Conservation (phyloP, 2,888 invertebrate genomes). For the Pachydiplax longipennis region DNA sequence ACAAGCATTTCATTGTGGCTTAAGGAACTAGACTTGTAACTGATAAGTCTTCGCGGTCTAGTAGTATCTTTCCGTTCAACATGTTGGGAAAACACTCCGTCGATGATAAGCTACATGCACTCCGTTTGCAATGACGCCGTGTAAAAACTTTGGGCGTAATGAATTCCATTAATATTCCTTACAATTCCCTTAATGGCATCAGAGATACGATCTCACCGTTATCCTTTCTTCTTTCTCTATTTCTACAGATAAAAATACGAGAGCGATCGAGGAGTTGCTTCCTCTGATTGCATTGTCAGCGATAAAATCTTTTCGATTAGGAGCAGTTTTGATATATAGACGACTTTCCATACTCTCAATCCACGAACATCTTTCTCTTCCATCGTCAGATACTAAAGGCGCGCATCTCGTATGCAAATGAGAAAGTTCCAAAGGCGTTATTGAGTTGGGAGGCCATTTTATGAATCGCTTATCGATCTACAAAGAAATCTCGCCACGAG, state of each 20-base stretch:
- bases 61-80: too few relatives aligned
- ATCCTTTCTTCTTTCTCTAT: not conserved
- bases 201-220: not conserved
- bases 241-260: not conserved
- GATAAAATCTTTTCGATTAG: slow-evolving; percentile 37
- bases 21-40: too few relatives aligned
- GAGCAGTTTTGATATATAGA: slow-evolving; percentile 12
- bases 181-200: not conserved
- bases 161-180: not conserved
- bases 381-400: not conserved
- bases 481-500: not conserved
- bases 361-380: not conserved
- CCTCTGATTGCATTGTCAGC: slow-evolving; percentile 31
- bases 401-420: slow-evolving; percentile 18
- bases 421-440: not conserved
- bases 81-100: too few relatives aligned
- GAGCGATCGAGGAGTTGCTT: not conserved
- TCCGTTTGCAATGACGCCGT: not conserved
- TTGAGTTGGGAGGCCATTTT: not conserved
- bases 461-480: not conserved
- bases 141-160: not conserved
- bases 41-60: too few relatives aligned
- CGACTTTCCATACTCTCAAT: not conserved
- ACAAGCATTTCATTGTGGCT: too few relatives aligned
- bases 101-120: too few relatives aligned